These are phyloP conservation scores for Synanthedon formicaeformis DNA, from an alignment of 2,888 invertebrate genomes.

Conservation along the genomic window DNA sequence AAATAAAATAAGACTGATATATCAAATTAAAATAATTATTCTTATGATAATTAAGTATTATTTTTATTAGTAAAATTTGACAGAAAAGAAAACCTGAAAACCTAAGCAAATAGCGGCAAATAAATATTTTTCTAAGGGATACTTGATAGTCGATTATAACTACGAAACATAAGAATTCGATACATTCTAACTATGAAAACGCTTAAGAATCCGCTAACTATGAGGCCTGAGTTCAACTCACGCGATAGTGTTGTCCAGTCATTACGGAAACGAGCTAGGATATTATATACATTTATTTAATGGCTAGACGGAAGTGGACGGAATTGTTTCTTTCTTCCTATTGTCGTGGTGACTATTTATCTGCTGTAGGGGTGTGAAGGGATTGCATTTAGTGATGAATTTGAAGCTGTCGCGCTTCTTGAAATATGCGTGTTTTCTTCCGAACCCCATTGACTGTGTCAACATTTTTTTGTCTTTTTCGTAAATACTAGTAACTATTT, in stretches of 20 bases:
- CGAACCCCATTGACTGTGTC: neutral
- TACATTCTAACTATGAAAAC: neutral
- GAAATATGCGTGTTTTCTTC: too few species aligned
- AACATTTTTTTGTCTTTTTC: too few species aligned
- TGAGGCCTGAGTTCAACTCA: constrained; percentile 4
- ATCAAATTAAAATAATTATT: too few species aligned
- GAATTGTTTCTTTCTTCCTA: neutral
- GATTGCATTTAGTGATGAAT: neutral
- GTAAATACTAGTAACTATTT: too few species aligned
- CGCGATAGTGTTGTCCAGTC: constrained; percentile 24
- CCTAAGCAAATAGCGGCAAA: too few species aligned
- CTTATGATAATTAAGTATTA: too few species aligned
- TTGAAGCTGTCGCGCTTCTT: neutral
- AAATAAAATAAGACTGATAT: too few species aligned
- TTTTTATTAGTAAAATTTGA: too few species aligned
- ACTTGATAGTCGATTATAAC: too few species aligned
- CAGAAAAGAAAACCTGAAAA: too few species aligned
- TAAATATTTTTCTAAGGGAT: too few species aligned
- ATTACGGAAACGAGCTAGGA: constrained; percentile 25
- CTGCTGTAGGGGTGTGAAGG: neutral
- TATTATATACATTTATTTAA: constrained; percentile 29
- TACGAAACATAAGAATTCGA: too few species aligned
- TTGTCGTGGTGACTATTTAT: neutral
- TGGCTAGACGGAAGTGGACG: constrained; percentile 11
- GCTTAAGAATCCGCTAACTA: constrained; percentile 10